Conservation (phyloP, 2,797 vertebrate genomes). For the Podargus strigoides region DNA sequence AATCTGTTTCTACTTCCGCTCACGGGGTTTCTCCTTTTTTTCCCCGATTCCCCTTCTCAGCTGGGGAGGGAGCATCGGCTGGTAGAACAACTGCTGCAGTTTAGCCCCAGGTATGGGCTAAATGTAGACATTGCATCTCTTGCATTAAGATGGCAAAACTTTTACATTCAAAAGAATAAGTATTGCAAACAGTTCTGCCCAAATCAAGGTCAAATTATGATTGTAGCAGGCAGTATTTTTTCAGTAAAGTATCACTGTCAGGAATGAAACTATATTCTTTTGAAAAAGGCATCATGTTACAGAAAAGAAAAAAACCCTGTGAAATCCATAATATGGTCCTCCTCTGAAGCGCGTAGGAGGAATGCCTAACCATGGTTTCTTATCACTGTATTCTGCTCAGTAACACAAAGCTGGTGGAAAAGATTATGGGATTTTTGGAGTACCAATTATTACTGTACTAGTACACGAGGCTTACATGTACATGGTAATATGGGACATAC, state of each 20-base stretch:
- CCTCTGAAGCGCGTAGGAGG: background rate
- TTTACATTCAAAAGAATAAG: background rate
- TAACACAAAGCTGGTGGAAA: background rate
- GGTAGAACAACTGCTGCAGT: too few species aligned
- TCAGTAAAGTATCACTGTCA: background rate
- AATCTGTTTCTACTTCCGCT: too few species aligned
- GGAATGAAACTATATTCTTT: background rate
- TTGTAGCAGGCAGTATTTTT: background rate
- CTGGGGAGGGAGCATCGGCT: too few species aligned
- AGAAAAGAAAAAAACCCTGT: background rate
- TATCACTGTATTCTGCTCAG: background rate
- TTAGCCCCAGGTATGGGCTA: too few species aligned
- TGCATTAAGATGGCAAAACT: background rate
- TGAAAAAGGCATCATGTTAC: background rate
- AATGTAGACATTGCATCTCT: too few species aligned
- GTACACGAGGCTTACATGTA: background rate
- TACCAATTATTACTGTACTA: background rate
- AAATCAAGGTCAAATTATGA: background rate
- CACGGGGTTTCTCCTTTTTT: too few species aligned
- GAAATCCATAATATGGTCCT: background rate
- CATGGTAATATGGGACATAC: background rate
- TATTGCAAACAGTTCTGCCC: background rate
- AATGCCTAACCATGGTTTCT: background rate
- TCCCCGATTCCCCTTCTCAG: too few species aligned
- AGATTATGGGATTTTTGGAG: background rate